Percentiles rank a stretch among this genome's conserved stretches.
phyloP scores from a whole-genome alignment of 2,888 invertebrate species.

The Cetonia aurata region DNA sequence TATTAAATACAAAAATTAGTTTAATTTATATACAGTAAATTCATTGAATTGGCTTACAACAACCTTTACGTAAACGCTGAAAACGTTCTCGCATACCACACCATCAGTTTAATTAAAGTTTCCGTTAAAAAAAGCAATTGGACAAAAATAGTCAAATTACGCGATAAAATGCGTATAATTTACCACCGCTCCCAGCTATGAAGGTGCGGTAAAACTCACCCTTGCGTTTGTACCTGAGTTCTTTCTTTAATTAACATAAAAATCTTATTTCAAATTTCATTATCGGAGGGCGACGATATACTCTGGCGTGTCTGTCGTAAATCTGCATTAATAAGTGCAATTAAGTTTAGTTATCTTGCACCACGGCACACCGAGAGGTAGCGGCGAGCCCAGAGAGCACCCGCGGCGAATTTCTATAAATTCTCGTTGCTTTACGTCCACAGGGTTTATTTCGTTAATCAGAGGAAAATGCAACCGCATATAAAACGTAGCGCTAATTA shows the following conservation, averaged over 20 bases:
- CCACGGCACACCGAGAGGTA: background rate
- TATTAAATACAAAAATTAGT: no score
- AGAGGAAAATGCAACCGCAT: conserved; percentile 5
- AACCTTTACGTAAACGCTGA: no score
- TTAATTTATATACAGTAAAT: no score
- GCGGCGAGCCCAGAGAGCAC: background rate
- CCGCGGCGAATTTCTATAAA: conserved; percentile 16
- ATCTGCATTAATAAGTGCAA: conserved; percentile 37
- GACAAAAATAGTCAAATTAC: conserved; percentile 30
- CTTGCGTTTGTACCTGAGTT: conserved; percentile 3
- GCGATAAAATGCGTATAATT: conserved; percentile 37
- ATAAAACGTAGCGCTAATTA: background rate
- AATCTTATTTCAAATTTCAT: conserved; percentile 22
- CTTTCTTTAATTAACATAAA: conserved; percentile 37
- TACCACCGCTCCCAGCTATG: conserved; percentile 27
- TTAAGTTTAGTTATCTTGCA: conserved; percentile 26
- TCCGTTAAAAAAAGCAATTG: no score
- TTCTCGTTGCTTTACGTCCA: background rate
- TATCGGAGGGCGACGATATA: conserved; percentile 19
- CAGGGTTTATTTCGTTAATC: background rate
- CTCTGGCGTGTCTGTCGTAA: conserved; percentile 10
- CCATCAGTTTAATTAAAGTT: no score
- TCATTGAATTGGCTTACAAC: no score
- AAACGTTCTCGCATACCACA: no score
- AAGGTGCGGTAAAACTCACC: conserved; percentile 1